Evolutionary conservation across 2,113 vertebrate species (phyloP), one percentile per base, ranked within the genome.

Genomic region (Podiceps cristatus): DNA sequence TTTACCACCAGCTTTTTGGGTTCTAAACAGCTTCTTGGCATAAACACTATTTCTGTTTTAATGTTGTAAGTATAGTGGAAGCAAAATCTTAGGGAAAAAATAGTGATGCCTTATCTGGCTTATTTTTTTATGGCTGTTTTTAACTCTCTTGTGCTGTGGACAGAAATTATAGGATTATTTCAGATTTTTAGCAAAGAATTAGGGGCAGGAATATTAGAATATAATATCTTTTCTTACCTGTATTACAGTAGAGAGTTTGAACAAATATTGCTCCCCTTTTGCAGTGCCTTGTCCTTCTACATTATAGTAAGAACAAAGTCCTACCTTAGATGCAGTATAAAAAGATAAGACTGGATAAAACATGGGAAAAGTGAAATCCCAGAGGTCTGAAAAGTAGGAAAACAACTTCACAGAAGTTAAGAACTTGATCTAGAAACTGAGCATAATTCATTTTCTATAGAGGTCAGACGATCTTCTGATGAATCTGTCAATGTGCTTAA

Each of bases 61-160:
- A 42, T 19, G 15, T 35, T 1, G 0, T 62, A 67, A 56, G 2
- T 42, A 37, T 5, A 58, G 11, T 1, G 3, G 69, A 62, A 49
- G 19, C 2, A 78, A 62, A 78, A 68, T 73, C 18, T 69, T 12
- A 23, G 3, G 50, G 52, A 37, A 71, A 75, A 75, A 44, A 9
- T 83, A 42, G 3, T 13, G 18, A 44, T 58, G 1, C 6, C 20
- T 88, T 75, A 31, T 55, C 5, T 62, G 24, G 2, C 3, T 77
- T 86, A 10, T 0, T 0, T 16, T 42, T 80, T 50, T 31, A 10
- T 76, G 11, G 27, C 14, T 76, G 3, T 52, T 69, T 13, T 60
- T 17, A 81, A 53, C 18, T 76, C 18, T 60, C 9, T 62, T 49
- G 52, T 80, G 5, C 12, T 85, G 22, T 55, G 13, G 40, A 33